Evolutionary conservation across 2,888 invertebrate species (phyloP), one percentile per base, ranked within the genome.

Genomic region (Agrotis segetum): DNA sequence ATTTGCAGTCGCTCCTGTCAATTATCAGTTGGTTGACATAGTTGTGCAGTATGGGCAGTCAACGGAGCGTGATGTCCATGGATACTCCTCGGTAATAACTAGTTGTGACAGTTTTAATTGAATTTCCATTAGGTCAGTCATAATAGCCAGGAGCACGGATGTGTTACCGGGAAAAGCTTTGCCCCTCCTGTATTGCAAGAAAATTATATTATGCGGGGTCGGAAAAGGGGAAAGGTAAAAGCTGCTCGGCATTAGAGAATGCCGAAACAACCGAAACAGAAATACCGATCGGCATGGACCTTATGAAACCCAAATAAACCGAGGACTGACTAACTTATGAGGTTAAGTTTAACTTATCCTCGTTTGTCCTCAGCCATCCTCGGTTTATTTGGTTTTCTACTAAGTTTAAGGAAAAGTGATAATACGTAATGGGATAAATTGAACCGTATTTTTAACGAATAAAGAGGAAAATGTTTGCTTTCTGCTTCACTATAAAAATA

Each of bases 1-100:
- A 81, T 76, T 24, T 71, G 64, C 67, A 47, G 46, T 65, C 11
- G 24, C 67, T 71, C 13, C 62, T 71, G 47, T 44, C 52, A 34
- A 79, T 79, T 77, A 77, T 68, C 66, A 69, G 55, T 62, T 49
- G 34, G 58, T 61, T 65, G 64, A 68, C 77, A 68, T 21, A 59
- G 17, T 50, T 77, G 58, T 55, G 64, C 46, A 55, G n/a, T 59
- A 49, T 49, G 62, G 17, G 53, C 46, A 65, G 46, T 19, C 52
- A 65, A n/a, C 59, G 58, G 55, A 17, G 16, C 50, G 66, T 66
- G 44, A 69, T 69, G 66, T 60, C 74, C 52, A 16, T 59, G 34
- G 65, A 47, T 19, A 61, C 34, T 34, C 19, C 24, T 34, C 40
- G 4, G 9, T 72, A 52, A 56, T 56, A 4, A 60, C 19, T 17